Base-by-base conservation (phyloP, 2,797 vertebrate genomes). In the Hylomyscus alleni region DNA sequence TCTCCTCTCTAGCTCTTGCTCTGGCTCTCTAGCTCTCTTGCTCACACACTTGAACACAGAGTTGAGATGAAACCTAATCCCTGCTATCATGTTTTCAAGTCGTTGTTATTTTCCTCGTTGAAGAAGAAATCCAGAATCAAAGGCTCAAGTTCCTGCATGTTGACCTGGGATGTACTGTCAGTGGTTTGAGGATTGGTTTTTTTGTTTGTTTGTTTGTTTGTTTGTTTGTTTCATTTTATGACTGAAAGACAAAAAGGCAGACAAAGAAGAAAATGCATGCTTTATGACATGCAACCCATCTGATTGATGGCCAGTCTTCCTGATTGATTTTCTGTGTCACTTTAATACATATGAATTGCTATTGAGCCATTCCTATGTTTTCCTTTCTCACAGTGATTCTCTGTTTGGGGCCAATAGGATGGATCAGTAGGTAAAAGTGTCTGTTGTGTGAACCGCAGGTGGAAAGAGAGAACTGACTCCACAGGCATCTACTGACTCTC, bases 321-420 rank as follows among this genome's bases (percentile, higher is more conserved):
- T 94, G 58, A 58, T n/a, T 93, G 44, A 1, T 60, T 91, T 75
- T 97, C 97, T 98, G 95, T 85, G 65, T 96, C 22, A 60, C 47
- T 47, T 65, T 62, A 84, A 13, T 31, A 82, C 40, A 15, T 60
- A 37, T 60, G 24, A 40, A 60, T 60, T 60, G 24, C 24, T 40
- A 40, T 17, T 7, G 24, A 40, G 22, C 3, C 24, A 40, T 60
- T 82, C n/a, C 54, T 82, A 56, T n/a, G 24, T 60, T 60, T 24
- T 82, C 40, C 13, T 81, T 81, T 26, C 54, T 82, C 80, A 40
- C n/a, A 40, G 12, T 10, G 26, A 29, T 40, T 60, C n/a, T 82
- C 80, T 82, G 54, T 9, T 40, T 40, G 5, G 24, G 22, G 13
- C 13, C 80, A 58, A 60, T 40, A 37, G 24, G 37, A 82, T 17